Evolutionary conservation across 2,797 vertebrate species (phyloP).

Genomic region (Holocentrus rufus): DNA sequence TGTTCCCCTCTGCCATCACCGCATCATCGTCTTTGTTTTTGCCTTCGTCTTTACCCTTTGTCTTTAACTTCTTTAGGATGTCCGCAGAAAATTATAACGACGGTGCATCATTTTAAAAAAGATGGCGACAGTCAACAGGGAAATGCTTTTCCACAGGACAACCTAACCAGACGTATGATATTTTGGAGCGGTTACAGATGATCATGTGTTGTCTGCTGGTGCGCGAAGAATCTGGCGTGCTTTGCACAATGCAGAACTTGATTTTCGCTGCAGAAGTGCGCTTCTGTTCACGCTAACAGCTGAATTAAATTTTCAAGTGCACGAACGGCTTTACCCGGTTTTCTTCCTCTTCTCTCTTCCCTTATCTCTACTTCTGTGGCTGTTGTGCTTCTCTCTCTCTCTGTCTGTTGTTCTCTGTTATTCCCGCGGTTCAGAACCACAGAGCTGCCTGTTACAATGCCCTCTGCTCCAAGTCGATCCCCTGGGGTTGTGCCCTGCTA

Average conservation of each 20-base stretch:
- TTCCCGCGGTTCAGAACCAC: slow-evolving; percentile 8
- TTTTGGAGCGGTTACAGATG: no score
- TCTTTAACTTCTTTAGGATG: no score
- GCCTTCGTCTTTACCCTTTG: slow-evolving; percentile 18
- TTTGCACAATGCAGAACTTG: slow-evolving; percentile 17
- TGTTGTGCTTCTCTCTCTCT: slow-evolving; percentile 7
- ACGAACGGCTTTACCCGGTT: neutral
- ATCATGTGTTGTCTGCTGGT: no score
- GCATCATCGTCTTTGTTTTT: slow-evolving; percentile 25
- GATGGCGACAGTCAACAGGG: no score
- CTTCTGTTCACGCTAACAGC: slow-evolving; percentile 8
- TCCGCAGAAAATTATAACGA: no score
- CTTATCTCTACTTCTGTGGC: neutral
- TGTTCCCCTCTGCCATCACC: slow-evolving; percentile 39
- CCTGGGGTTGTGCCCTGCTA: neutral
- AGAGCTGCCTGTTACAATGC: neutral
- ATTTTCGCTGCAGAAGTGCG: neutral
- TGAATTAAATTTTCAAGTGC: slow-evolving; percentile 11
- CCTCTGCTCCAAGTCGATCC: neutral
- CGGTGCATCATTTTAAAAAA: no score
- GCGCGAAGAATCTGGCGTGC: no score
- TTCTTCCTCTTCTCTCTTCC: slow-evolving; percentile 2
- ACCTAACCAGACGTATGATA: no score
- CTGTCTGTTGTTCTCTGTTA: slow-evolving; percentile 10
- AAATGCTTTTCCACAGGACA: no score